A percentile compares a stretch with the other conserved stretches of the same genome.
Conservation (phyloP, 64 coral and sea anemone species). For the Platygyra sinensis region DNA sequence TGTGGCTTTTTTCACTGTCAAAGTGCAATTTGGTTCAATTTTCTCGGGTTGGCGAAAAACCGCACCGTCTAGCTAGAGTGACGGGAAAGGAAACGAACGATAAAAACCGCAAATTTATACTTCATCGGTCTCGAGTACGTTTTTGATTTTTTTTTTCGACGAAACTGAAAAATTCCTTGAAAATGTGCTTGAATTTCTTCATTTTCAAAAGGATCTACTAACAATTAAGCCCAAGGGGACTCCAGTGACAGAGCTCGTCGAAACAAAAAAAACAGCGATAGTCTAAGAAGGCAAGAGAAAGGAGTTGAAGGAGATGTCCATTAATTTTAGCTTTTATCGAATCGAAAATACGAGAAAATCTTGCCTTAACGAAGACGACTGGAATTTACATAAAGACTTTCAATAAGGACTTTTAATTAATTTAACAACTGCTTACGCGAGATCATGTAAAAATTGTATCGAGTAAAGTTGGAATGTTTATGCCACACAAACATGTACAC, state of each 20-base stretch:
- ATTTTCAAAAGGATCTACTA: too few species aligned
- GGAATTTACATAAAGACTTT: background rate
- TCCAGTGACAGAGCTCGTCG: too few species aligned
- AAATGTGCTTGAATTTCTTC: too few species aligned
- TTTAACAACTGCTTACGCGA: background rate
- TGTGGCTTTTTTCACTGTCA: background rate
- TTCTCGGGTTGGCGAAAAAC: background rate
- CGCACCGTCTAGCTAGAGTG: background rate
- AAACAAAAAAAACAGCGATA: background rate
- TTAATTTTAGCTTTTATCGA: background rate
- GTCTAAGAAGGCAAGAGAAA: too few species aligned
- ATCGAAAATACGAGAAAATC: background rate
- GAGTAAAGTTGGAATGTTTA: background rate
- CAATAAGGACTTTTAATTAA: background rate
- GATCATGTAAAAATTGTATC: background rate
- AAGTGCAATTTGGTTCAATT: conserved; percentile 18
- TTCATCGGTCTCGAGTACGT: too few species aligned
- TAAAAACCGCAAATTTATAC: background rate
- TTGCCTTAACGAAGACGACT: background rate
- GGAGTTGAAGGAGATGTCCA: too few species aligned
- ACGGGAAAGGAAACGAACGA: background rate
- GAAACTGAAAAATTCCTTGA: background rate
- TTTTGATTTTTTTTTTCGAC: background rate
- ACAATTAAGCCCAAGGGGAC: too few species aligned
- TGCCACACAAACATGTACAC: background rate